Base-by-base conservation (phyloP, 2,113 vertebrate species). In the Cryptotis parvus region DNA sequence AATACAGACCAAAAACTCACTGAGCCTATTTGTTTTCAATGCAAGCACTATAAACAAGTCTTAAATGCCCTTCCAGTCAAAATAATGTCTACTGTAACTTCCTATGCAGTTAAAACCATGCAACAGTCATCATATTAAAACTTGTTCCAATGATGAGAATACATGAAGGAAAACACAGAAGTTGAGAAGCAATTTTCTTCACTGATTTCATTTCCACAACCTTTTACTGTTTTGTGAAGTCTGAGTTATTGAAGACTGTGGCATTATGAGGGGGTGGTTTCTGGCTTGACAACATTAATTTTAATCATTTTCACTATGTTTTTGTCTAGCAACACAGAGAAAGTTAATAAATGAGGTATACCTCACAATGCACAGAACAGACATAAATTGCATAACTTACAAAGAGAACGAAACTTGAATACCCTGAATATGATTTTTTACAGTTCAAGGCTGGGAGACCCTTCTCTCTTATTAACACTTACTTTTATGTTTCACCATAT, bases 181-280 rank as follows among this genome's bases (percentile, higher is more conserved):
- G 3, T 75, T 18, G 78, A 22, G 65, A 78, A 70, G 74, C 11
- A 75, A n/a, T 70, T 79, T 91, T 58, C 26, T 45, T 39, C 43
- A 31, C 39, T 65, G 73, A 91, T 84, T 94, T 94, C 86, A 90
- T 84, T 92, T 89, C 73, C 31, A 75, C 82, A 31, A 87, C 24
- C 8, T 76, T 76, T 55, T 5, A n/a, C 31, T 85, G 43, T 86
- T 41, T 82, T 41, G 29, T 49, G 26, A 61, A 29, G 43, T 74
- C 84, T 68, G 43, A 89, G 31, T 55, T 82, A 90, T 3, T 82
- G 49, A 85, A 87, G 65, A 15, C n/a, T n/a, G n/a, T n/a, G n/a
- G n/a, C n/a, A n/a, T n/a, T 16, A 8, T 22, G 26, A 74, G 37
- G 39, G 37, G 29, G 12, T 35, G 55, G 12, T 8, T 87, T 22